Evolutionary conservation across 2,888 invertebrate genomes (phyloP).

Genomic region (Tetrapedia diversipes): DNA sequence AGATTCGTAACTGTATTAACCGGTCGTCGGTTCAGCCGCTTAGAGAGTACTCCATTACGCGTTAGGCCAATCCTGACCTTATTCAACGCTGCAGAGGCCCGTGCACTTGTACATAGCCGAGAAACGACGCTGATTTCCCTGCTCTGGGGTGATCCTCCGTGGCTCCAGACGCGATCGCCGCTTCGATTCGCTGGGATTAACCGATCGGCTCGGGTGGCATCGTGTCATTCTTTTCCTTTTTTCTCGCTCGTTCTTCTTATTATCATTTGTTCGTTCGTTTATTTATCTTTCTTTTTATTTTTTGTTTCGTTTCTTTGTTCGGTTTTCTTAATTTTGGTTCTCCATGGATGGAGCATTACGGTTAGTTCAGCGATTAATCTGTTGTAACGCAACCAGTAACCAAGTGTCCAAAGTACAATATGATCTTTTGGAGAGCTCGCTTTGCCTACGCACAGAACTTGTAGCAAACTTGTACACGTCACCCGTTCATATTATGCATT

Average conservation of each 20-base stretch:
- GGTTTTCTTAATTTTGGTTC: slow-evolving; percentile 8
- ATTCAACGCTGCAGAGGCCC: slow-evolving; percentile 19
- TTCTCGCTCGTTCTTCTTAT: not conserved
- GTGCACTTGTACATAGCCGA: slow-evolving; percentile 33
- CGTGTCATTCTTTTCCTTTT: not conserved
- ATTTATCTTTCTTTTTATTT: not conserved
- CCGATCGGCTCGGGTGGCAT: too few relatives aligned
- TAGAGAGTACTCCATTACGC: slow-evolving; percentile 54
- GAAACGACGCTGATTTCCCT: not conserved
- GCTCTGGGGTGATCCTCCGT: too few relatives aligned
- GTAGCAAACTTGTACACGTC: slow-evolving; percentile 63
- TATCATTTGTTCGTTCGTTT: not conserved
- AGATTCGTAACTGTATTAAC: slow-evolving; percentile 48
- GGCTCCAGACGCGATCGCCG: not conserved
- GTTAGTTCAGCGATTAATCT: slow-evolving; percentile 18
- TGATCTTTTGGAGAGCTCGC: slow-evolving; percentile 64
- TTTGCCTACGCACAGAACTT: slow-evolving; percentile 68
- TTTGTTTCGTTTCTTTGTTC: not conserved
- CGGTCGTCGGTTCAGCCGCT: slow-evolving; percentile 36
- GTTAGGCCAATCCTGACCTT: slow-evolving; percentile 34
- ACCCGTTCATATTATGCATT: slow-evolving; percentile 61
- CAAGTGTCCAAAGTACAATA: slow-evolving; percentile 22
- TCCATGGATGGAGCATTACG: slow-evolving; percentile 3
- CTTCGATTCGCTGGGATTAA: too few relatives aligned
- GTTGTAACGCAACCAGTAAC: slow-evolving; percentile 15